Base-by-base conservation (phyloP, 1,140 invertebrate species). In the Macrobrachium nipponense region DNA sequence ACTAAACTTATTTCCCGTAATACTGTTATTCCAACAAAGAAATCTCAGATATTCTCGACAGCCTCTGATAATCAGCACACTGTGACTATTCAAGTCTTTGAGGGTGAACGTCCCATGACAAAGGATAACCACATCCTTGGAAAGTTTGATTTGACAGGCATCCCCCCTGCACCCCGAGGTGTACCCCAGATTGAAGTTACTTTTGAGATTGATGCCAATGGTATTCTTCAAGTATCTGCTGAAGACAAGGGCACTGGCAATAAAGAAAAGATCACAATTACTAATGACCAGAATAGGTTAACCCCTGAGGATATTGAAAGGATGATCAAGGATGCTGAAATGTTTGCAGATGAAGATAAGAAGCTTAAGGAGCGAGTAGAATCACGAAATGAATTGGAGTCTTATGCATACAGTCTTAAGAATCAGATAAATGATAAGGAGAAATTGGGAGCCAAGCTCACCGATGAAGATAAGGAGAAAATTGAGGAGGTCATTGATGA, bases 281-380 rank as follows among this genome's bases (percentile, higher is more conserved):
- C 84, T 3, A 86, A 86, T 51, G 84, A 86, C 17, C 84, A 86
- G 27, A 86, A 86, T 58, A 77, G 84, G 43, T 76, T 86, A 14
- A 86, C 84, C 8, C 84, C 84, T 18, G 84, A 86, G 20, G 84
- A 86, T 61, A 86, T 86, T 17, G 84, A 86, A 23, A 66, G 84
- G 5, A 86, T 86, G 84, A 86, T 86, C 68, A 86, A 86, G 68
- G 84, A 86, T 72, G 77, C 84, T 17, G 98, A 99, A 92, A 98
- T 98, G 91, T 99, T 99, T 91, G 97, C 98, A 36, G 98, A 99
- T 90, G 98, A 99, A 89, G 98, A 99, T 91, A 98, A 98, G 92
- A 98, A 97, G 92, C 92, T 98, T 61, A 99, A 99, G 92, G 98
- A 99, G 91, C 93, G 95, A 73, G 98, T 99, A 2, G 98, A 99